Conservation (phyloP, 1,140 invertebrate species). For the Caenorhabditis tropicalis region DNA sequence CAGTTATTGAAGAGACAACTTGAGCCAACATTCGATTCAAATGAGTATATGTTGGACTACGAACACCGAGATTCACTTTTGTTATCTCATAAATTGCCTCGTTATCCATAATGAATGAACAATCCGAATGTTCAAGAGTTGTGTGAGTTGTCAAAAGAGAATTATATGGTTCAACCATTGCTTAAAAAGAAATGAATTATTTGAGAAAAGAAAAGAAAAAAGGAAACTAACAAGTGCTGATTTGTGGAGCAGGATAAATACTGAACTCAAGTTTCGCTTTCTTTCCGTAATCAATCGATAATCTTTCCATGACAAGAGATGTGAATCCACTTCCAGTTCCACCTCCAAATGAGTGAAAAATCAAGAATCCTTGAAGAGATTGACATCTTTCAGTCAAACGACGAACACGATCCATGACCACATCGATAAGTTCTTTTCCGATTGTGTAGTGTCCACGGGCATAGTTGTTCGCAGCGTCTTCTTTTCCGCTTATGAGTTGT, state of each 20-base stretch:
- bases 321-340: constrained; percentile 88
- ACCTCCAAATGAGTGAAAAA: constrained; percentile 89
- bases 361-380: constrained; percentile 85
- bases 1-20: constrained; percentile 86
- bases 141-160: constrained; percentile 82
- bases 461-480: constrained; percentile 74
- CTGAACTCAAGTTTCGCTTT: constrained; percentile 88
- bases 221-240: constrained; percentile 73
- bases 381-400: constrained; percentile 63
- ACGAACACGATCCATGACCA: constrained; percentile 73
- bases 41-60: constrained; percentile 82
- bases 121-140: constrained; percentile 81
- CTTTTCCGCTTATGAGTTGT: constrained; percentile 72
- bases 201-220: constrained; percentile 64
- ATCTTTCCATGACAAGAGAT: constrained; percentile 84
- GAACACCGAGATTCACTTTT: constrained; percentile 71
- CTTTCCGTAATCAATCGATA: constrained; percentile 88
- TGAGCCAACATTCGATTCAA: constrained; percentile 80
- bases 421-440: constrained; percentile 74
- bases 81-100: constrained; percentile 70
- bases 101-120: constrained; percentile 85
- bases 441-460: constrained; percentile 74
- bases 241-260: constrained; percentile 87
- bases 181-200: constrained; percentile 68
- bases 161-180: constrained; percentile 75